Conservation (phyloP, 2,113 vertebrate genomes). For the Hippocampus comes region DNA sequence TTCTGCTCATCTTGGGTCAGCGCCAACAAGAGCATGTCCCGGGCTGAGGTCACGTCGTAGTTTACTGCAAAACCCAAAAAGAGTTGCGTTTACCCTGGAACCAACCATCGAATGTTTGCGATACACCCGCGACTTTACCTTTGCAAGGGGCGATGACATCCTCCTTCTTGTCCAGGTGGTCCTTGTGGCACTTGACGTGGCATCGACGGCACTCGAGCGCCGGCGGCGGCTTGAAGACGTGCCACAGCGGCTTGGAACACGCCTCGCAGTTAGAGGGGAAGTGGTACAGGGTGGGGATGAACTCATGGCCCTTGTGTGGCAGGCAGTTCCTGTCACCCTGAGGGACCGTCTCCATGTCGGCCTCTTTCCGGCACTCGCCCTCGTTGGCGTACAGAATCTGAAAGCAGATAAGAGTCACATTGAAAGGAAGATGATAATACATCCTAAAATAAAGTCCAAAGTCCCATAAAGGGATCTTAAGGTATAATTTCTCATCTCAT, state of each 20-base stretch:
- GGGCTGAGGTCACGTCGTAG: conserved; percentile 94
- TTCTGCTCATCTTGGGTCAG: conserved; percentile 97
- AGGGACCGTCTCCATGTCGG: conserved; percentile 84
- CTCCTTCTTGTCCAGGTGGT: conserved; percentile 98
- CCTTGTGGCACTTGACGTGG: conserved; percentile 98
- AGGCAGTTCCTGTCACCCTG: conserved; percentile 94
- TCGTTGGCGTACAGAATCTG: conserved; percentile 99
- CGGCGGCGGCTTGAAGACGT: conserved; percentile 95
- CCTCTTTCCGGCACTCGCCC: conserved; percentile 95
- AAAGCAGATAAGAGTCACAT: neutral
- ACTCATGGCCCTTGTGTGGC: conserved; percentile 97
- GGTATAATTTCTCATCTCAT: too few species aligned
- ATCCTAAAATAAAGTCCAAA: too few species aligned
- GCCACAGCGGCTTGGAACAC: conserved; percentile 96
- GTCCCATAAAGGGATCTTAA: too few species aligned
- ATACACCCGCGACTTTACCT: conserved; percentile 70
- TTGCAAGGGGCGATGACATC: conserved; percentile 98
- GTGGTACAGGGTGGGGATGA: conserved; percentile 97
- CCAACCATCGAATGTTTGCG: too few species aligned
- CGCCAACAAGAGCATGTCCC: conserved; percentile 93
- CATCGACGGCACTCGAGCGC: conserved; percentile 95
- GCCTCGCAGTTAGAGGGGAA: conserved; percentile 98
- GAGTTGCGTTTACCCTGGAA: neutral
- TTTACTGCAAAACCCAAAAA: conserved; percentile 76
- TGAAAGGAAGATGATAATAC: too few species aligned